Evolutionary conservation across 1,140 invertebrate genomes (phyloP), one percentile per base, ranked within the genome.

Genomic region (Apis cerana): DNA sequence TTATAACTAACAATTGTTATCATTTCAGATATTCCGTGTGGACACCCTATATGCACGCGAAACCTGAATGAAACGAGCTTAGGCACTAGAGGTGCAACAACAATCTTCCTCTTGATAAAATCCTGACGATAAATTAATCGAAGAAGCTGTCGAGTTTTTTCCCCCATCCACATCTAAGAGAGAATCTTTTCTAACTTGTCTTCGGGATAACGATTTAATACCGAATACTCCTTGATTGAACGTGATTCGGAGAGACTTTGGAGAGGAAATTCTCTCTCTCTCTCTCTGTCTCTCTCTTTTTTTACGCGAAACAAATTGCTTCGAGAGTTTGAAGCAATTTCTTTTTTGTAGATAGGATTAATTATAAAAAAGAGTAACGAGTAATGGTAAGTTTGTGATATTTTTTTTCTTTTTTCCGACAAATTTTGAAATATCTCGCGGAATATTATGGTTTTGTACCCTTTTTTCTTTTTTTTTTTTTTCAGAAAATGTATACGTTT

Each of bases 81-180:
- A 68, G 17, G 10, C 59, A 8, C 43, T 17, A n/a, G n/a, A 27
- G n/a, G 33, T 43, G 33, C n/a, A 68, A 64, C 79, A 74, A 54
- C 59, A 21, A 59, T 79, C 61, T 27, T 12, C 19, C 1, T 7
- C 33, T 43, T 48, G 69, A 74, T 75, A 50, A 75, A 74, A 75
- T 67, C 27, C 52, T 15, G 13, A 27, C n/a, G 61, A 64, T 65
- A 62, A 71, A 79, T 79, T 79, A 61, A 71, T 79, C 75, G 64
- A 33, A 64, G 4, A 56, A n/a, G 10, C 52, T 0, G 52, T 4
- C 21, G 12, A 11, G 23, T 7, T 71, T 71, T 27, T 33, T 13
- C 11, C n/a, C 3, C 23, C 8, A 8, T 19, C 7, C 64, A 9
- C 13, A 9, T 65, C 23, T 17, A 21, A 3, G 33, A 43, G 33